phyloP scores from a whole-genome alignment of 2,113 vertebrate genomes.

The Carollia perspicillata region DNA sequence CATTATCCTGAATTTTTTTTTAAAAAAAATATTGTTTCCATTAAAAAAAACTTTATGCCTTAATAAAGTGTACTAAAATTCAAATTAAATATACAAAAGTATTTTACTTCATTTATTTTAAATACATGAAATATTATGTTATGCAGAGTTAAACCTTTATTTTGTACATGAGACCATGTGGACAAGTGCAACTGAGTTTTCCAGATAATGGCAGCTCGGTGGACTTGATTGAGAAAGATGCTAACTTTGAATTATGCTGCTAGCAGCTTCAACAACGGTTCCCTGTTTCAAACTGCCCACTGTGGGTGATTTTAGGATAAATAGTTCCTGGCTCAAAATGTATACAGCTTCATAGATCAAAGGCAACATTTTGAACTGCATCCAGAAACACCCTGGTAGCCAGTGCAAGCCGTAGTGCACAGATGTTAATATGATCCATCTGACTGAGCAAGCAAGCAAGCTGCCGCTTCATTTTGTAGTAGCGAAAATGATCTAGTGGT shows the following conservation, averaged over 20 bases:
- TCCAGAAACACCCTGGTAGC: conserved; percentile 67
- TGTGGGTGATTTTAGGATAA: conserved; percentile 64
- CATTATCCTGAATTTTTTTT: neutral
- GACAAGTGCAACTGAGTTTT: neutral
- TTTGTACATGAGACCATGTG: neutral
- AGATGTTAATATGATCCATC: conserved; percentile 63
- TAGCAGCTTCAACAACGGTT: neutral
- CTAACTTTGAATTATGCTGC: conserved; percentile 35
- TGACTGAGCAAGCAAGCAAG: conserved; percentile 8
- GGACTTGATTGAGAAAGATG: neutral
- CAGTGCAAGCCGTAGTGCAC: neutral
- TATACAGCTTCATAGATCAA: conserved; percentile 70
- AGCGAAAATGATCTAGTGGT: neutral
- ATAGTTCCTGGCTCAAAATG: conserved; percentile 67
- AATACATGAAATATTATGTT: neutral
- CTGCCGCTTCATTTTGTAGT: neutral
- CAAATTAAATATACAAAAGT: neutral
- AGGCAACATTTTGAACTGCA: conserved; percentile 56
- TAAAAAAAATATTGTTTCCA: neutral
- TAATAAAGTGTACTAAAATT: conserved; percentile 7
- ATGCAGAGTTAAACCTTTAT: neutral
- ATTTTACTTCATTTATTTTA: neutral
- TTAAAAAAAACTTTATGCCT: neutral
- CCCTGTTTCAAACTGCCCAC: conserved; percentile 53
- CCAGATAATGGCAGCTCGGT: neutral